A percentile compares a stretch with the other conserved stretches of the same genome.
These are phyloP conservation scores for Pterobdella sp. DNA, from an alignment of 2,888 invertebrate species.

Conservation along the genomic window DNA sequence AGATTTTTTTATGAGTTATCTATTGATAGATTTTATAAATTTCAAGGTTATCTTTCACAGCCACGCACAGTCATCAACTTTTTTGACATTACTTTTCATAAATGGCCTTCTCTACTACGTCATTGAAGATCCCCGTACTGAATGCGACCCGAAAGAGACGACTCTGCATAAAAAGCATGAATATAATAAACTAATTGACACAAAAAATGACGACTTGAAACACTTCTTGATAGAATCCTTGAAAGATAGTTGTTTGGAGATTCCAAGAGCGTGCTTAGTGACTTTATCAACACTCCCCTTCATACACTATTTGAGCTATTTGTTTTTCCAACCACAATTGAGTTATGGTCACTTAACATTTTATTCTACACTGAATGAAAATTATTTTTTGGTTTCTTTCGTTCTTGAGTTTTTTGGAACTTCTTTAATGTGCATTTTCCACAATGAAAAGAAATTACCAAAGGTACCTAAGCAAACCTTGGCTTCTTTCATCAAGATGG, in stretches of 20 bases:
- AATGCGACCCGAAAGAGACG: not conserved
- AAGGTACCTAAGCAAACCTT: not conserved
- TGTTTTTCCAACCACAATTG: not conserved
- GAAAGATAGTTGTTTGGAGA: not conserved
- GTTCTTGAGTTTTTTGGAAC: not conserved
- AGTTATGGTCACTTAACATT: not conserved
- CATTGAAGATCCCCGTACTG: not conserved
- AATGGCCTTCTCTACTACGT: conserved; percentile 10
- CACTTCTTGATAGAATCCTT: not conserved
- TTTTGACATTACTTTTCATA: not conserved
- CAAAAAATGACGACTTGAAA: not conserved
- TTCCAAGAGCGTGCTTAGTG: not conserved
- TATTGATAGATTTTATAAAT: not conserved
- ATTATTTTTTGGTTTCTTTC: not conserved
- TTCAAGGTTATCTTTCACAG: not conserved
- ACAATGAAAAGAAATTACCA: not conserved
- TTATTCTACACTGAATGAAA: not conserved
- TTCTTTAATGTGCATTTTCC: not conserved
- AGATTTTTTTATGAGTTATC: not conserved
- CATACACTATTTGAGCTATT: not conserved
- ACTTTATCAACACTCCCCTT: not conserved
- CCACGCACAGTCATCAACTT: not conserved
- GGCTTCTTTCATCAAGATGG: not conserved
- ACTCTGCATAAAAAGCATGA: too few species aligned
- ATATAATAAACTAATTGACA: too few species aligned